Percentiles rank a stretch among this genome's conserved stretches.
Evolutionary conservation across 1,140 invertebrate genomes (phyloP).

Genomic region (Ruditapes philippinarum): DNA sequence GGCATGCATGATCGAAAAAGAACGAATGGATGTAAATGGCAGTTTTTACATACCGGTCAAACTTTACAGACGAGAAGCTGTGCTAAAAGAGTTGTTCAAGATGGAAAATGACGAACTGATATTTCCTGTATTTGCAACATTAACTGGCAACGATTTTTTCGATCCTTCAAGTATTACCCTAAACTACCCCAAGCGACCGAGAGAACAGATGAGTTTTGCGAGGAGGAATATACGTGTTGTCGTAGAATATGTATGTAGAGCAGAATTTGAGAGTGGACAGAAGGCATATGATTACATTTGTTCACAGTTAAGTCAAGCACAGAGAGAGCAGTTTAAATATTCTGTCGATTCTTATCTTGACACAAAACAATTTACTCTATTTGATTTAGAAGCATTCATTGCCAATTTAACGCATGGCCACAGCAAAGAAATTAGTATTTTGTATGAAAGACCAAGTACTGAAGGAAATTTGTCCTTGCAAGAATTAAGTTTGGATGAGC

Average conservation of each 20-base stretch:
- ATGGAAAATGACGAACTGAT: slow-evolving; percentile 84
- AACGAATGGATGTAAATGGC: not conserved
- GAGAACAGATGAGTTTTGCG: slow-evolving; percentile 88
- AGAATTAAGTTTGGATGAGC: no score
- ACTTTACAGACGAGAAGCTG: slow-evolving; percentile 91
- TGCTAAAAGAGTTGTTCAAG: slow-evolving; percentile 87
- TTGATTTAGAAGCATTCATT: not conserved
- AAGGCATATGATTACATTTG: slow-evolving; percentile 90
- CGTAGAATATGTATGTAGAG: slow-evolving; percentile 83
- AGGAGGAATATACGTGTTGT: slow-evolving; percentile 34
- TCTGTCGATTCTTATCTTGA: slow-evolving; percentile 64
- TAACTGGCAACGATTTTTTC: slow-evolving; percentile 96
- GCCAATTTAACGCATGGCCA: no score
- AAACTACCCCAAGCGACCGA: slow-evolving; percentile 88
- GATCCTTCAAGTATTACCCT: slow-evolving; percentile 89
- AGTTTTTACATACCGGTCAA: slow-evolving; percentile 89
- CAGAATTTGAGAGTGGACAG: slow-evolving; percentile 89
- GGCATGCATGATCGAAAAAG: slow-evolving; percentile 83
- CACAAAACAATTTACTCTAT: not conserved
- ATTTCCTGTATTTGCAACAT: slow-evolving; percentile 92
- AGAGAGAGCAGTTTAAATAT: slow-evolving; percentile 67
- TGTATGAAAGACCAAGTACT: no score
- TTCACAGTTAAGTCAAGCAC: slow-evolving; percentile 85
- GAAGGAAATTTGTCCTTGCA: no score
- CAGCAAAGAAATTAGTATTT: no score